phyloP scores from a whole-genome alignment of 2,888 invertebrate genomes.

The Ichneumoninae sp. region DNA sequence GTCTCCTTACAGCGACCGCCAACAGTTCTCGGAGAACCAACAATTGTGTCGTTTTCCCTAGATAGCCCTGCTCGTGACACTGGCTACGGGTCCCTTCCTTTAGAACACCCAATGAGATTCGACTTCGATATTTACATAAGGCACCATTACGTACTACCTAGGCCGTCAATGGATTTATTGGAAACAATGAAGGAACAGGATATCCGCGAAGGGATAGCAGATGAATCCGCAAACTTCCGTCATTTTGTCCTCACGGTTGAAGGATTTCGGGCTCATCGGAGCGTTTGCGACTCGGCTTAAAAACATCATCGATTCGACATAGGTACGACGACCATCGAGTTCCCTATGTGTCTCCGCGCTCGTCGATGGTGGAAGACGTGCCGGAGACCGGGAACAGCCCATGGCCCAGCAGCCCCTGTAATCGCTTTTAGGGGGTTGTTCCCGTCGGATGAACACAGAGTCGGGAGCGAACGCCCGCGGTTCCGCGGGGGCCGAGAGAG shows the following conservation, averaged over 20 bases:
- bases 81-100: not conserved
- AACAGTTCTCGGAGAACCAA: not conserved
- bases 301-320: slow-evolving; percentile 37
- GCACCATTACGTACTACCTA: not conserved
- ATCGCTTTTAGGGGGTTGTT: slow-evolving; percentile 72
- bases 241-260: slow-evolving; percentile 27
- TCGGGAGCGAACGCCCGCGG: slow-evolving; percentile 65
- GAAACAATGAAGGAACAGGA: not conserved
- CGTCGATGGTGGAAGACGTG: slow-evolving; percentile 44
- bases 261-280: slow-evolving; percentile 23
- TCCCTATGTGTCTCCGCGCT: slow-evolving; percentile 24
- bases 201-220: slow-evolving; percentile 21
- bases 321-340: slow-evolving; percentile 22
- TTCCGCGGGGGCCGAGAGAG: slow-evolving; percentile 35
- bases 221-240: slow-evolving; percentile 30
- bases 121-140: not conserved
- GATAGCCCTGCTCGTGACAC: not conserved
- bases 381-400: slow-evolving; percentile 11
- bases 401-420: slow-evolving; percentile 54
- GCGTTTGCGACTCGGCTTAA: slow-evolving; percentile 4
- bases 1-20: not conserved
- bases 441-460: slow-evolving; percentile 73
- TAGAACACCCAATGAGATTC: not conserved
- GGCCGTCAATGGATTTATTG: not conserved
- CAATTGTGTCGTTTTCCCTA: not conserved